Conservation (phyloP, 2,888 invertebrate genomes). For the Augochlorella aurata region DNA sequence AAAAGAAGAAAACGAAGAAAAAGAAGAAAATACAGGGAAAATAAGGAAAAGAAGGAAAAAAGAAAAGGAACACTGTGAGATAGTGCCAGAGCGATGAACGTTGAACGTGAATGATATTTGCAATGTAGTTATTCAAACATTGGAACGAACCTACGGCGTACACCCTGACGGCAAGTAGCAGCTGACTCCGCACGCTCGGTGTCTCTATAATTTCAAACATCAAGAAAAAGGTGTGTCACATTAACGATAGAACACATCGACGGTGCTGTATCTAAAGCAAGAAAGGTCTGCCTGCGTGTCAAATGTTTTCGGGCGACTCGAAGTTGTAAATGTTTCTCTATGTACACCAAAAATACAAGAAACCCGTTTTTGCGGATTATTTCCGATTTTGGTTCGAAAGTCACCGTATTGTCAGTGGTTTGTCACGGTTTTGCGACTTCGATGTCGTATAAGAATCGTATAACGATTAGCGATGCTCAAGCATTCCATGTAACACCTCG, state of each 20-base stretch:
- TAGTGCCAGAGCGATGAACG: constrained; percentile 22
- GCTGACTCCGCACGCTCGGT: constrained; percentile 76
- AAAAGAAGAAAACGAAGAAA: not conserved
- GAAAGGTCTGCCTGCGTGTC: constrained; percentile 54
- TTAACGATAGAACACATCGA: constrained; percentile 62
- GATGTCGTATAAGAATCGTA: constrained; percentile 4
- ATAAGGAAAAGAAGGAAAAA: not conserved
- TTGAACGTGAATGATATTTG: constrained; percentile 18
- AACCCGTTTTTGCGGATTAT: not conserved
- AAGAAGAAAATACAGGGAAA: not conserved
- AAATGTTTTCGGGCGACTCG: constrained; percentile 23
- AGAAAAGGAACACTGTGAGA: too few relatives aligned
- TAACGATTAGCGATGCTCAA: constrained; percentile 29
- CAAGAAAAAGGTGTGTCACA: constrained; percentile 73
- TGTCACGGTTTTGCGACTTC: not conserved
- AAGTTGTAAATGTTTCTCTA: constrained; percentile 8
- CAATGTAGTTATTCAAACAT: constrained; percentile 60
- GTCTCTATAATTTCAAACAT: constrained; percentile 78
- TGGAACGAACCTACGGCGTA: constrained; percentile 79
- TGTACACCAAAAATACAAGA: not conserved
- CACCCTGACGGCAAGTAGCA: constrained; percentile 72
- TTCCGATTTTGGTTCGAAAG: constrained; percentile 16
- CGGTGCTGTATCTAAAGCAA: constrained; percentile 56
- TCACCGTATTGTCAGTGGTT: not conserved
- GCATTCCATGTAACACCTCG: constrained; percentile 43